phyloP scores from a whole-genome alignment of 2,888 invertebrate genomes.

The Neoascia interrupta region DNA sequence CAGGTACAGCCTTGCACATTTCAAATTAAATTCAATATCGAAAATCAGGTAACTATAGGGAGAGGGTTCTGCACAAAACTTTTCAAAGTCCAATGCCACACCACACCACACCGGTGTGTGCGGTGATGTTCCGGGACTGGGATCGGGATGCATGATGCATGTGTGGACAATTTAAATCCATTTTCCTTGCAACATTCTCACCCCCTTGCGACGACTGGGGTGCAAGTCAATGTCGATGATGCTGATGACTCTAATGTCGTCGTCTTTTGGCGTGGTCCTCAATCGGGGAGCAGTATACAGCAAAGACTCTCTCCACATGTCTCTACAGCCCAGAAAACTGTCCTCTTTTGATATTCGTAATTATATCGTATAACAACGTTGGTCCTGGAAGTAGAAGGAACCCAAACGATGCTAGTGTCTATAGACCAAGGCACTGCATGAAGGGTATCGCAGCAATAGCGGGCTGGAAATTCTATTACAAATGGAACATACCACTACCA shows the following conservation, averaged over 20 bases:
- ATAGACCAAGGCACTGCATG: too few relatives aligned
- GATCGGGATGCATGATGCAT: too few relatives aligned
- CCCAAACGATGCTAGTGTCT: too few relatives aligned
- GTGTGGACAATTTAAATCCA: constrained; percentile 44
- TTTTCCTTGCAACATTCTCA: constrained; percentile 16
- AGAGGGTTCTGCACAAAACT: too few relatives aligned
- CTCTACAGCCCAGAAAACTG: constrained; percentile 2
- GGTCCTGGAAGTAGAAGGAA: too few relatives aligned
- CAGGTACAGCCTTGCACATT: too few relatives aligned
- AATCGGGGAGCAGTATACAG: background rate
- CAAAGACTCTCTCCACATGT: constrained; percentile 27
- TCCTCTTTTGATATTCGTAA: constrained; percentile 41
- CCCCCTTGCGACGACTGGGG: background rate
- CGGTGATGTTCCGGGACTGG: too few relatives aligned
- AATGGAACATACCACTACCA: too few relatives aligned
- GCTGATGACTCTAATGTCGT: constrained; percentile 24
- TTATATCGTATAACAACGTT: constrained; percentile 32
- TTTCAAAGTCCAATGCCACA: too few relatives aligned
- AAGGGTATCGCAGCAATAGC: too few relatives aligned
- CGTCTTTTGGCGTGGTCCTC: constrained; percentile 39
- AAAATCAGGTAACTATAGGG: constrained; percentile 21
- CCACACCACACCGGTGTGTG: too few relatives aligned
- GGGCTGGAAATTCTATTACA: too few relatives aligned
- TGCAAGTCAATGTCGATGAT: constrained; percentile 22
- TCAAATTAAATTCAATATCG: constrained; percentile 27